phyloP scores from a whole-genome alignment of 2,797 vertebrate genomes.

The Tokudaia muenninki region DNA sequence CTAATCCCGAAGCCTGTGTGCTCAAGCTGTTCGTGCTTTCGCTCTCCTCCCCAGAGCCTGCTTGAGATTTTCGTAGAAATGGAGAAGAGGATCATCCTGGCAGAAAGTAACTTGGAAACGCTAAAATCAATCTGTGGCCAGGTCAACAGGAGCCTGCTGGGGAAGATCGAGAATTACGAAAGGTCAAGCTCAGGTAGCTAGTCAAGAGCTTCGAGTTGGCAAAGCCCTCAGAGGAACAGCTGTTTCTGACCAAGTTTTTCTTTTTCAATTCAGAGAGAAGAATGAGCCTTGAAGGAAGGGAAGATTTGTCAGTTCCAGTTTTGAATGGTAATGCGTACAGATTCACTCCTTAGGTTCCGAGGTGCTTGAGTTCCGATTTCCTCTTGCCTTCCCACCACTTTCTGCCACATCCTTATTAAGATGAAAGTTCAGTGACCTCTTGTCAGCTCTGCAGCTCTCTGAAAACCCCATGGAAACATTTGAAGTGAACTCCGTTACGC shows the following conservation, averaged over 20 bases:
- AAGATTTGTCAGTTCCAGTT: neutral
- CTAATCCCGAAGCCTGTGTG: neutral
- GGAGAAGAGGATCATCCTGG: slow-evolving; percentile 87
- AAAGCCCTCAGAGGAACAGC: neutral
- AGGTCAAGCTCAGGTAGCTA: slow-evolving; percentile 79
- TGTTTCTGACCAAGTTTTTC: slow-evolving; percentile 54
- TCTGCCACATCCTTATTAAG: neutral
- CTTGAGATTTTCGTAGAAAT: slow-evolving; percentile 87
- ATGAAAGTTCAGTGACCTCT: neutral
- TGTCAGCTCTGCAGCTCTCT: neutral
- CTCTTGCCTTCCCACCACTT: neutral
- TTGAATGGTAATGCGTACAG: slow-evolving; percentile 66
- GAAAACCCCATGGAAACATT: neutral
- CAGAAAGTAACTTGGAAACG: slow-evolving; percentile 75
- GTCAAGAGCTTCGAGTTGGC: neutral
- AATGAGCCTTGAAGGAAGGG: slow-evolving; percentile 60
- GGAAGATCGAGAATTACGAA: slow-evolving; percentile 84
- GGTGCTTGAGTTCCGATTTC: neutral
- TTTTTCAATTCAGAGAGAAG: slow-evolving; percentile 79
- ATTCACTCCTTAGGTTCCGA: neutral
- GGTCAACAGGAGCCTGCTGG: slow-evolving; percentile 83
- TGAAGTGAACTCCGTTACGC: neutral
- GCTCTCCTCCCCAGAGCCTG: slow-evolving; percentile 82
- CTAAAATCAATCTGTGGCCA: slow-evolving; percentile 84
- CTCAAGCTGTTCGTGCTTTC: neutral